Evolutionary conservation across 2,888 invertebrate species (phyloP).

Genomic region (Bimastos eiseni): DNA sequence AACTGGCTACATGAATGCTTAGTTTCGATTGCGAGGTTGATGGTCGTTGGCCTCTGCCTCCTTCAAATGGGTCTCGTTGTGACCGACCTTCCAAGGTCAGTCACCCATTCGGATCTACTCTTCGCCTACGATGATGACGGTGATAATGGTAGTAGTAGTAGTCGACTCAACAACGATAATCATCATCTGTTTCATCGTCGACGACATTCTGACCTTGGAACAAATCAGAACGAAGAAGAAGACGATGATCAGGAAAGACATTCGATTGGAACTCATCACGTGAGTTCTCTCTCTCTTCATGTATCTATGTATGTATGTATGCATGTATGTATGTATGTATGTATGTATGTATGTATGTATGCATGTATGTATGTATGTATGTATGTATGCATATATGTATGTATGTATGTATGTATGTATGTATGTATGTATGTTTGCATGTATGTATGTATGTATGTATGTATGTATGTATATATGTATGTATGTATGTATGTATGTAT

Average conservation of each 20-base stretch:
- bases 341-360: no score
- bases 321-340: no score
- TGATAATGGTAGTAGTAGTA: not conserved
- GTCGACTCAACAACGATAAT: not conserved
- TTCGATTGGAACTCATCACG: not conserved
- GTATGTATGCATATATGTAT: no score
- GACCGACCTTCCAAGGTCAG: not conserved
- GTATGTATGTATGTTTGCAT: no score
- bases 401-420: no score
- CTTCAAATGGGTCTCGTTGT: not conserved
- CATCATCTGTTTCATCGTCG: not conserved
- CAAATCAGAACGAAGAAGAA: not conserved
- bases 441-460: no score
- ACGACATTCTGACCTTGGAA: not conserved
- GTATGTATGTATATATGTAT: no score
- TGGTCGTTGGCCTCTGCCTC: not conserved
- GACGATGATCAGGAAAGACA: conserved; percentile 2
- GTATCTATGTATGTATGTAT: no score
- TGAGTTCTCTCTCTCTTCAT: not conserved
- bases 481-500: no score
- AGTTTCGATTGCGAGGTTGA: not conserved
- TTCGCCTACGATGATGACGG: not conserved
- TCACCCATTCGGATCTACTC: not conserved
- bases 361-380: no score
- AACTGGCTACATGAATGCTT: not conserved